Evolutionary conservation across 2,113 vertebrate genomes (phyloP), one percentile per base, ranked within the genome.

Genomic region (Promerops cafer): DNA sequence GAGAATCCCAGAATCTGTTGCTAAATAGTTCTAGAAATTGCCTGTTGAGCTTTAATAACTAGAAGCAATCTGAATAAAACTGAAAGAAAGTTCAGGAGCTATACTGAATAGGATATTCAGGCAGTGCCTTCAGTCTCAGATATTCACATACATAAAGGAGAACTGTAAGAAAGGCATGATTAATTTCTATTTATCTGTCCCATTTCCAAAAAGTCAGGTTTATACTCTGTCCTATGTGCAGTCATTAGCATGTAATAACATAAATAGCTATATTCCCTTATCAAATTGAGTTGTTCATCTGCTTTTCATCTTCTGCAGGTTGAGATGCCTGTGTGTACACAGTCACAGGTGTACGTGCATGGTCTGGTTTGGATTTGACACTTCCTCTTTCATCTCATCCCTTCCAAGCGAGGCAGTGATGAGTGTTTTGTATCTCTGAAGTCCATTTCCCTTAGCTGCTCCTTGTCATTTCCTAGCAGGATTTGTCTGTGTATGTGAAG

Each of bases 401-500:
- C 49, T 93, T 87, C 69, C 40, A 37, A 23, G 57, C 1, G 2
- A 90, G 70, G 74, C 52, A 77, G 70, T 2, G 6, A 83, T 12
- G 79, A 86, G 47, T 6, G 0, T 40, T 93, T 87, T 35, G 2
- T 74, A 66, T 70, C 90, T 80, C 82, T 88, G 60, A 91, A 85
- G 68, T 70, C 79, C 56, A 47, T 83, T 94, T 93, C 87, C 92
- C 85, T 87, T 59, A 35, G 52, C 78, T 91, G 78, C 35, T 93
- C 63, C 95, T 61, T 95, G 90, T 80, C 50, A 83, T 80, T 91
- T 95, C 84, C 94, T 59, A 74, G 88, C 45, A 89, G 92, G 87
- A 92, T 96, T 83, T 92, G 79, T 69, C 76, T 86, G 64, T 89
- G 47, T 81, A 50, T 81, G 49, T 69, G 89, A 93, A 80, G 42